phyloP scores from a whole-genome alignment of 2,113 vertebrate genomes.

The Triplophysa dalaica region DNA sequence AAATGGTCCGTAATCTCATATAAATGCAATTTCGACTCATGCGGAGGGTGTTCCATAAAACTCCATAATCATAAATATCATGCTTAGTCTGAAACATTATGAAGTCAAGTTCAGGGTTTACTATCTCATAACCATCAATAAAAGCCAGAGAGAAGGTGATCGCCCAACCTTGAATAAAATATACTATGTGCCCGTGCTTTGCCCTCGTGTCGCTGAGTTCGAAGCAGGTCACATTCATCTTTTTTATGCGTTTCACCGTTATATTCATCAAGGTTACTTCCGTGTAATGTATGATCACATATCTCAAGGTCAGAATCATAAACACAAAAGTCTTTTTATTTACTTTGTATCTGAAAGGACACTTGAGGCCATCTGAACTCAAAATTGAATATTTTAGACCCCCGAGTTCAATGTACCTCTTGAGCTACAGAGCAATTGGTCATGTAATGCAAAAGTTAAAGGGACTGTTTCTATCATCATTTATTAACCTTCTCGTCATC shows the following conservation, averaged over 20 bases:
- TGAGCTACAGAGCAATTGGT: no score
- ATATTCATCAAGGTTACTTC: constrained; percentile 4
- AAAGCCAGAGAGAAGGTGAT: neutral
- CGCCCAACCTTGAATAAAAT: constrained; percentile 22
- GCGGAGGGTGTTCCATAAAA: neutral
- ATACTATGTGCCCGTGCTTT: neutral
- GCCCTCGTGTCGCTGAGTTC: neutral
- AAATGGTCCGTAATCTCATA: neutral
- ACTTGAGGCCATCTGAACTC: no score
- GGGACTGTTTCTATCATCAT: no score
- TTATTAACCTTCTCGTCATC: no score
- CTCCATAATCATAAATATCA: constrained; percentile 13
- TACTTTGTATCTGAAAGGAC: no score
- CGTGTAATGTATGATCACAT: constrained; percentile 6
- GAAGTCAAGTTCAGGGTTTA: constrained; percentile 9
- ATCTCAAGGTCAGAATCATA: constrained; percentile 9
- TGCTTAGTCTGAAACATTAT: constrained; percentile 7
- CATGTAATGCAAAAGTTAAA: no score
- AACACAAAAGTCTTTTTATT: no score
- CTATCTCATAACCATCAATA: constrained; percentile 27
- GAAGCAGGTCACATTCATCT: constrained; percentile 8
- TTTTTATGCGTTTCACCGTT: neutral
- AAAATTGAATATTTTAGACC: no score
- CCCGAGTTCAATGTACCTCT: no score
- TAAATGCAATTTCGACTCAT: constrained; percentile 33